Base-by-base conservation (phyloP, 1,140 invertebrate genomes). In the Drosophila orena region DNA sequence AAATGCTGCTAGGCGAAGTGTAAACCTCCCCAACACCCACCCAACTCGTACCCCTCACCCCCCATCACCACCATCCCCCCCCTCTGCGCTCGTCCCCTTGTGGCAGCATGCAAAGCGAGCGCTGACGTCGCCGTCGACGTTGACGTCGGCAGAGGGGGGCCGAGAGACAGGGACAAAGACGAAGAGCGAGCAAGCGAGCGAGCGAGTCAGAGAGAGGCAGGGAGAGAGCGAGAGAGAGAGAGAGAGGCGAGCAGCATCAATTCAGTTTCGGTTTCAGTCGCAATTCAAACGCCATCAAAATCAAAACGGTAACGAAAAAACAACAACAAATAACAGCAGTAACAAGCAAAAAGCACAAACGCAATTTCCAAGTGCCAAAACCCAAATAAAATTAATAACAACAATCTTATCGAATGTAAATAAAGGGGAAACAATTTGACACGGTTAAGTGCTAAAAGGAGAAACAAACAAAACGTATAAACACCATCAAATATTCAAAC, bases 201-300 rank as follows among this genome's bases (percentile, higher is more conserved):
- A 15, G n/a, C 12, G 42, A 24, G 40, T 35, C 27, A 27, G 20
- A 24, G 20, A 15, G 43, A 58, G 15, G 14, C 4, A 17, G 20
- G n/a, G 38, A 58, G 22, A 11, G 42, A 34, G 40, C 11, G 40
- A 35, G 5, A 4, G 40, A 37, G 56, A 35, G 64, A 68, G 59
- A 37, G 62, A 60, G 47, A 64, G 56, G 55, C 47, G 56, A 43
- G 54, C 60, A 75, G 71, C 77, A 83, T 79, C 75, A 83, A 76
- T 85, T 88, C 84, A 88, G 81, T 72, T 65, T 83, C 83, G 77
- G 81, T 81, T 81, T 86, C 84, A 88, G 84, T 88, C 84, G 84
- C 84, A 88, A 88, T 89, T 86, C 83, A 86, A 88, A 84, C 84
- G 84, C 84, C 84, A 89, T 88, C 84, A 88, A 88, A 89, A 88